Conservation (phyloP, 2,797 vertebrate genomes). For the Etheostoma nigrum region DNA sequence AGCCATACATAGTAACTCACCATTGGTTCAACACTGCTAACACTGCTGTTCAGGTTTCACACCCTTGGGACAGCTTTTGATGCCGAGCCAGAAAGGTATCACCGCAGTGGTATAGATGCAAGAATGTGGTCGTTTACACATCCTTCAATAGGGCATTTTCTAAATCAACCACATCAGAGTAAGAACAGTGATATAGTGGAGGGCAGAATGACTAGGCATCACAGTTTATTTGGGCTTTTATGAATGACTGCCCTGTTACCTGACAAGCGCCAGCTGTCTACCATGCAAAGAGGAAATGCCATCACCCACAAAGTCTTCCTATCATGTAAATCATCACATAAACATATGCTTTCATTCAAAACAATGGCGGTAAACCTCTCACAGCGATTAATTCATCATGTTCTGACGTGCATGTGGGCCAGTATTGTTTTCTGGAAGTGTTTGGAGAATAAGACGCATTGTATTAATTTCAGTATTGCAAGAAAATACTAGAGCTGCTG, state of each 20-base stretch:
- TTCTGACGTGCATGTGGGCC: conserved; percentile 17
- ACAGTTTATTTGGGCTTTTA: conserved; percentile 27
- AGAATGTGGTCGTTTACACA: conserved; percentile 49
- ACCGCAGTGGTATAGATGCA: conserved; percentile 13
- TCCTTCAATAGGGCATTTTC: conserved; percentile 43
- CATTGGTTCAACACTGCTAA: conserved; percentile 49
- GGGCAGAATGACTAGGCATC: conserved; percentile 34
- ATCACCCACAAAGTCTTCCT: conserved; percentile 20
- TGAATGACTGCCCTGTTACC: conserved; percentile 32
- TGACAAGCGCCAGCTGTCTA: conserved; percentile 59
- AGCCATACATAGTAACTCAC: conserved; percentile 41
- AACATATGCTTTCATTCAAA: conserved; percentile 45
- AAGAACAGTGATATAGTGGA: conserved; percentile 21
- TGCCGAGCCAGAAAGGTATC: conserved; percentile 41
- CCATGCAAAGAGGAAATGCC: conserved; percentile 42
- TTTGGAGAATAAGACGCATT: conserved; percentile 21
- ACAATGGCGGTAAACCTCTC: conserved; percentile 33
- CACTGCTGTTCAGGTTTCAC: conserved; percentile 47
- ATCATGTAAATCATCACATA: conserved; percentile 41
- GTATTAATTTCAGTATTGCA: conserved; percentile 32
- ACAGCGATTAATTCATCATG: conserved; percentile 38
- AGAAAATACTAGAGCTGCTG: conserved; percentile 1
- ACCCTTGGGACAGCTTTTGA: conserved; percentile 34
- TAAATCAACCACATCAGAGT: conserved; percentile 45
- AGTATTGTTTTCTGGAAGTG: conserved; percentile 16